Conservation (phyloP, 1,140 invertebrate genomes). For the Copidosoma floridanum region DNA sequence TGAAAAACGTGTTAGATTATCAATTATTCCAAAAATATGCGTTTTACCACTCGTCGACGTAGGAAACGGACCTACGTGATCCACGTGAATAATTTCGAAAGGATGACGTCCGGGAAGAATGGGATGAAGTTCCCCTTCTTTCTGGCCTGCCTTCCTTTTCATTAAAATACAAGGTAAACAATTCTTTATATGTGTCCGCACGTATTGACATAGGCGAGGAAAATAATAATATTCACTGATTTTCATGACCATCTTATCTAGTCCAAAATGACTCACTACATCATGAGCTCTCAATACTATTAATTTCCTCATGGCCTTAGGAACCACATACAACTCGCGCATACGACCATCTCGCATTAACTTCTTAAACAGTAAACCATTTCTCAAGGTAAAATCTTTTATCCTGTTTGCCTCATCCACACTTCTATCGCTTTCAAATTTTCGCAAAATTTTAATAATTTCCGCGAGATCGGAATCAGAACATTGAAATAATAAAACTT, state of each 20-base stretch:
- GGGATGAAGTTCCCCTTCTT: constrained; percentile 14
- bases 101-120: constrained; percentile 4
- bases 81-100: constrained; percentile 8
- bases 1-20: not conserved
- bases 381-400: not conserved
- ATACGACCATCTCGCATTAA: not conserved
- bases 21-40: not conserved
- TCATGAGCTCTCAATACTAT: constrained; percentile 25
- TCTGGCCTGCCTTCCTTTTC: not conserved
- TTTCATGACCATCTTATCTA: constrained; percentile 10
- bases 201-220: not conserved
- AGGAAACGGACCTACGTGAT: not conserved
- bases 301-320: constrained; percentile 13
- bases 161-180: constrained; percentile 2
- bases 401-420: not conserved
- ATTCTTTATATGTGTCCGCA: not conserved
- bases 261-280: constrained; percentile 16
- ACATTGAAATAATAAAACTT: constrained; percentile 13
- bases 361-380: constrained; percentile 14
- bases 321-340: constrained; percentile 17
- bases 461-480: not conserved
- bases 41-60: not conserved
- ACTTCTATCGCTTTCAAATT: not conserved
- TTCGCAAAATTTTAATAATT: constrained; percentile 6
- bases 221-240: constrained; percentile 24